Percentiles rank a stretch among this genome's conserved stretches.
These are phyloP conservation scores for Agonopterix subpropinquella DNA, from an alignment of 2,888 invertebrate genomes.

Conservation along the genomic window DNA sequence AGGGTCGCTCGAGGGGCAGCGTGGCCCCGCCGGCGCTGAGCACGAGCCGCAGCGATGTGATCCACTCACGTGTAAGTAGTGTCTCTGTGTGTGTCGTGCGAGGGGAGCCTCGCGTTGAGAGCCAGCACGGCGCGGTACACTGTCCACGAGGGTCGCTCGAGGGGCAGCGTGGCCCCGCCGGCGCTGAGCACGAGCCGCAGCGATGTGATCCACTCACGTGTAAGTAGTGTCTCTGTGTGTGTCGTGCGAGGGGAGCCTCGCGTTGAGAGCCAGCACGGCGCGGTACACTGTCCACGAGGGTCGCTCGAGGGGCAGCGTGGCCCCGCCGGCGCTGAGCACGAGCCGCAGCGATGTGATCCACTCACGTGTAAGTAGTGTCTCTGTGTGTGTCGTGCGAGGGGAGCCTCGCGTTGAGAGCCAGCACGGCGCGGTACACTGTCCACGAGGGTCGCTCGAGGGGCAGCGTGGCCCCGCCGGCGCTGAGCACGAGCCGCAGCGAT, in stretches of 20 bases:
- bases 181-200: conserved; percentile 78
- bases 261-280: conserved; percentile 89
- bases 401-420: conserved; percentile 79
- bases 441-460: conserved; percentile 88
- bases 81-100: conserved; percentile 91
- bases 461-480: conserved; percentile 61
- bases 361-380: too few relatives aligned
- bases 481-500: conserved; percentile 81
- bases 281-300: conserved; percentile 95
- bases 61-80: too few relatives aligned
- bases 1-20: conserved; percentile 85
- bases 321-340: conserved; percentile 49
- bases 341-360: conserved; percentile 90
- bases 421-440: conserved; percentile 96
- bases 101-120: conserved; percentile 74
- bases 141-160: conserved; percentile 91
- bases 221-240: conserved; percentile 95
- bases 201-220: too few relatives aligned
- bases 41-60: conserved; percentile 84
- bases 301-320: conserved; percentile 82
- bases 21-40: conserved; percentile 48
- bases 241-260: conserved; percentile 80
- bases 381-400: conserved; percentile 89
- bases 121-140: conserved; percentile 96
- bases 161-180: conserved; percentile 72